These are phyloP conservation scores for Agapetus fuscipes DNA, from an alignment of 2,888 invertebrate species.

Conservation along the genomic window DNA sequence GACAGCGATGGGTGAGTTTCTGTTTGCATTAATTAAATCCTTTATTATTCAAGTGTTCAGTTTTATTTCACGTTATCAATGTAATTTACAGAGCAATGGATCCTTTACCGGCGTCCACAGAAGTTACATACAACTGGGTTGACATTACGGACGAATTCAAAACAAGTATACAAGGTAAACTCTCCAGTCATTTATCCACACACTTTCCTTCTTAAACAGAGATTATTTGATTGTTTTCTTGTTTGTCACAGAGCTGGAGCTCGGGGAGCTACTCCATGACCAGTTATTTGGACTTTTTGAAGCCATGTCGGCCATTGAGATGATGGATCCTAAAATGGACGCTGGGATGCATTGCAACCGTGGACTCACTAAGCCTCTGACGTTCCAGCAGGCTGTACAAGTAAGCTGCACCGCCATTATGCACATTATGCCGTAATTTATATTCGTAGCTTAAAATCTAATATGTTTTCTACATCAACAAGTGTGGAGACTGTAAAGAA, in stretches of 20 bases:
- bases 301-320: constrained; percentile 99
- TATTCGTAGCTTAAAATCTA: too few species aligned
- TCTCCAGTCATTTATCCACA: too few species aligned
- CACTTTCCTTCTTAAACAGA: too few species aligned
- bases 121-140: constrained; percentile 55
- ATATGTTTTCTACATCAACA: constrained; percentile 8
- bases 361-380: constrained; percentile 72
- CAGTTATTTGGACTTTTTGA: constrained; percentile 86
- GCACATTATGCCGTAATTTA: constrained; percentile 6
- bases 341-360: constrained; percentile 95
- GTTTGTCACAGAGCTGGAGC: constrained; percentile 63
- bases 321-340: constrained; percentile 99
- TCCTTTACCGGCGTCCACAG: constrained; percentile 33
- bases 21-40: constrained; percentile 2
- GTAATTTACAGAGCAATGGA: constrained; percentile 35
- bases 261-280: constrained; percentile 90
- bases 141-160: constrained; percentile 52
- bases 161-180: constrained; percentile 41
- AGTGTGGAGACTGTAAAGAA: too few species aligned
- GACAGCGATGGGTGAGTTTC: constrained; percentile 43
- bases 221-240: constrained; percentile 1
- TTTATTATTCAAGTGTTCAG: too few species aligned
- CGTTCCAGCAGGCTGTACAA: constrained; percentile 78
- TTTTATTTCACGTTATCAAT: too few species aligned
- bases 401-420: too few species aligned